A percentile compares a stretch with the other conserved stretches of the same genome.
Conservation (phyloP, 1,140 invertebrate genomes). For the Chelonus insularis region DNA sequence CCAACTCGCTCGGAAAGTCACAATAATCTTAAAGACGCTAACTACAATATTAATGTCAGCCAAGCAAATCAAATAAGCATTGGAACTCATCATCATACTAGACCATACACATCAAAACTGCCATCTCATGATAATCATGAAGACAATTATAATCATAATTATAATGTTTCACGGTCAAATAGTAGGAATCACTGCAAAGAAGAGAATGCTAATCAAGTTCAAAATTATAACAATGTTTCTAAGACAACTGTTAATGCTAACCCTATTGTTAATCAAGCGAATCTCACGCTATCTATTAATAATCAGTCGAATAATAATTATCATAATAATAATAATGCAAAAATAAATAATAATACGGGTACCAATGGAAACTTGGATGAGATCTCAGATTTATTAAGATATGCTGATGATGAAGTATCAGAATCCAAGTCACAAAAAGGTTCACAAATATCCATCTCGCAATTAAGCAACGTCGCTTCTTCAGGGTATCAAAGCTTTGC, state of each 20-base stretch:
- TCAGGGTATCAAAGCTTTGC: conserved; percentile 90
- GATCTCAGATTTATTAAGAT: conserved; percentile 70
- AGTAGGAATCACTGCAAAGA: conserved; percentile 55
- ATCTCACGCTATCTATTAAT: conserved; percentile 48
- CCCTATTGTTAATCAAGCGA: conserved; percentile 44
- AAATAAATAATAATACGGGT: conserved; percentile 20
- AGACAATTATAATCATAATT: conserved; percentile 56
- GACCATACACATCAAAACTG: conserved; percentile 48
- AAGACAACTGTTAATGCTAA: conserved; percentile 57
- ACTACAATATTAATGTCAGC: conserved; percentile 55
- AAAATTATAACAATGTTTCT: conserved; percentile 55
- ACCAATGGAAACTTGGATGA: conserved; percentile 67
- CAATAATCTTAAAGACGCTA: conserved; percentile 57
- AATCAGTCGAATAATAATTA: conserved; percentile 57
- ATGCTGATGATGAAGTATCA: conserved; percentile 56
- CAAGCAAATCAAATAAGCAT: conserved; percentile 36
- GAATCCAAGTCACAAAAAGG: conserved; percentile 59
- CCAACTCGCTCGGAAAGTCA: conserved; percentile 56
- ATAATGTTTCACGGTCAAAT: conserved; percentile 49
- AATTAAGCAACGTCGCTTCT: conserved; percentile 79
- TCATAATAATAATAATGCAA: conserved; percentile 35
- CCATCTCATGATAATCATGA: conserved; percentile 52
- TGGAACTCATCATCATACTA: conserved; percentile 34
- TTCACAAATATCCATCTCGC: conserved; percentile 71
- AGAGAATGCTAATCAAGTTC: conserved; percentile 60